phyloP scores from a whole-genome alignment of 2,113 vertebrate species.

The Ploceus nigricollis region DNA sequence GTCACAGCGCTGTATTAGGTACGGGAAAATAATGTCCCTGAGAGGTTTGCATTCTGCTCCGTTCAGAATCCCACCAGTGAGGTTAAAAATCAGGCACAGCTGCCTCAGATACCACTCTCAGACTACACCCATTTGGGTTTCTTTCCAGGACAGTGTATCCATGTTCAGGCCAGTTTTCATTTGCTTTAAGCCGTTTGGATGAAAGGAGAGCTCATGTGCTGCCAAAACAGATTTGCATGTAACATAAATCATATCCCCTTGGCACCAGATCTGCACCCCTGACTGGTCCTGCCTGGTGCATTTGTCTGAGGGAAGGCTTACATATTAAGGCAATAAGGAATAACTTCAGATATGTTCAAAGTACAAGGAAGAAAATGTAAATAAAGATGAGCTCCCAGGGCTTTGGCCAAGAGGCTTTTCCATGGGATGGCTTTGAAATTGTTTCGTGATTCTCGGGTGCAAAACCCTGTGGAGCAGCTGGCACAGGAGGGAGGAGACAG shows the following conservation, averaged over 20 bases:
- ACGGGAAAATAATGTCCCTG: neutral
- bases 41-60: neutral
- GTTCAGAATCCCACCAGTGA: neutral
- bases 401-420: neutral
- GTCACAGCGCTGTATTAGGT: neutral
- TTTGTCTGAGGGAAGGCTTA: neutral
- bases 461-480: neutral
- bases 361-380: neutral
- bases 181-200: constrained; percentile 26
- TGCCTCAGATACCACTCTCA: neutral
- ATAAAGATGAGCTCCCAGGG: neutral
- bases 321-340: neutral
- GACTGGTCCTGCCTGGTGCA: neutral
- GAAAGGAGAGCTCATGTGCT: neutral
- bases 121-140: neutral
- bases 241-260: neutral
- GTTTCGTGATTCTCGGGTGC: neutral
- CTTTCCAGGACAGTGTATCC: neutral
- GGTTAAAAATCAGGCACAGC: neutral
- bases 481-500: neutral
- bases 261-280: neutral
- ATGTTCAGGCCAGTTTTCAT: neutral
- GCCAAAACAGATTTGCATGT: neutral
- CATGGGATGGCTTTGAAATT: neutral
- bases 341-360: neutral